Base-by-base conservation (phyloP, 1,140 invertebrate species). In the Orussus abietinus region DNA sequence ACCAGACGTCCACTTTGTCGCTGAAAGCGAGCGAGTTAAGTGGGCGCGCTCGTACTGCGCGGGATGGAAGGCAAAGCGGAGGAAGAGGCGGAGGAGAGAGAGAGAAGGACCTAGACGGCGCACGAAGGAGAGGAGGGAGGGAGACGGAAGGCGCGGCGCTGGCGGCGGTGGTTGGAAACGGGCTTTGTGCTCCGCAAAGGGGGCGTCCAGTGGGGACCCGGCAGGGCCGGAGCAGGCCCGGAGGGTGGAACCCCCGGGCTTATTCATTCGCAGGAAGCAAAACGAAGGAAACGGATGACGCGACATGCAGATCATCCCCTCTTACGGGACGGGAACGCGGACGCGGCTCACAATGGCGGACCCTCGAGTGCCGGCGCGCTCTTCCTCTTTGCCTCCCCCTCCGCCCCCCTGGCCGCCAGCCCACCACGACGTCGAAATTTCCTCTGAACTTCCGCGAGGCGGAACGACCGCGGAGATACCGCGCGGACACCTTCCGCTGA, bases 181-280 rank as follows among this genome's bases (percentile, higher is more conserved):
- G 45, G 51, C 58, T 58, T 59, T 59, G 52, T 56, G 48, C 46
- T 51, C 42, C 42, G 53, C 43, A 52, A 59, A 65, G 62, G 59
- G 59, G 64, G 62, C 64, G 57, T 64, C 59, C n/a, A n/a, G n/a
- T n/a, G n/a, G n/a, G n/a, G n/a, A n/a, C n/a, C n/a, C n/a, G n/a
- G n/a, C n/a, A n/a, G n/a, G n/a, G n/a, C n/a, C n/a, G n/a, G n/a
- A n/a, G n/a, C n/a, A n/a, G n/a, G n/a, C 47, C 50, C 50, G 52
- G 54, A 66, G 66, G 67, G 64, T 59, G 58, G 62, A 64, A 59
- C 59, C 58, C 57, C 55, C n/a, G n/a, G 55, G 59, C 55, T 64
- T 65, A 68, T 69, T 70, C 64, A 66, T 60, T 57, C 56, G 51
- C 57, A 59, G 64, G 66, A 71, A 71, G 59, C 37, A 49, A 59